phyloP scores from a whole-genome alignment of 2,113 vertebrate genomes.

The Hyperopisus bebe region DNA sequence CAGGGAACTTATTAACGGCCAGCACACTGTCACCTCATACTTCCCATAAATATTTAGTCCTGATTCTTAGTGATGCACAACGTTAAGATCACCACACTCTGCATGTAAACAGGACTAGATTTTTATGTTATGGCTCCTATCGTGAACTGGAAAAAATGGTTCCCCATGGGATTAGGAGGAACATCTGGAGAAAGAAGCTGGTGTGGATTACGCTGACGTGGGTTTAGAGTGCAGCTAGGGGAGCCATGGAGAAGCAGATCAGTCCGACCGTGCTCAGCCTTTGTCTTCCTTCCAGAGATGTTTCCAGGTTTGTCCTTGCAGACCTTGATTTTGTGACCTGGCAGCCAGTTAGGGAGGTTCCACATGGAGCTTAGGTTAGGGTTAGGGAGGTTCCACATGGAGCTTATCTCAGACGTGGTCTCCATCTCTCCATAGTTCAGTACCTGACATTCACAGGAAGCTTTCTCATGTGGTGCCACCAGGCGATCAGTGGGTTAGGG shows the following conservation, averaged over 20 bases:
- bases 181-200: not conserved
- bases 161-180: not conserved
- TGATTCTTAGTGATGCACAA: conserved; percentile 14
- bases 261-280: not conserved
- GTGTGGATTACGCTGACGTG: not conserved
- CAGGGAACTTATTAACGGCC: conserved; percentile 79
- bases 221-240: not conserved
- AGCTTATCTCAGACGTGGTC: not conserved
- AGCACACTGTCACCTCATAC: conserved; percentile 64
- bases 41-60: conserved; percentile 71
- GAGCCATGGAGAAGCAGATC: not conserved
- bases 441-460: not conserved
- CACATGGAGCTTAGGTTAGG: not conserved
- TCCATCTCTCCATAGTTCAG: not conserved
- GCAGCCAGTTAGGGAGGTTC: not conserved
- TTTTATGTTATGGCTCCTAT: not conserved
- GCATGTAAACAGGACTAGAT: not conserved
- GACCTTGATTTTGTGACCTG: not conserved
- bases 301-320: not conserved
- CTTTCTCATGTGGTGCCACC: not conserved
- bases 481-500: not conserved
- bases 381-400: not conserved
- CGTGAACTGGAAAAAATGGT: not conserved
- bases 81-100: not conserved
- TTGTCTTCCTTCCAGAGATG: not conserved